Evolutionary conservation across 2,888 invertebrate species (phyloP), one percentile per base, ranked within the genome.

Genomic region (Ochropleura plecta): DNA sequence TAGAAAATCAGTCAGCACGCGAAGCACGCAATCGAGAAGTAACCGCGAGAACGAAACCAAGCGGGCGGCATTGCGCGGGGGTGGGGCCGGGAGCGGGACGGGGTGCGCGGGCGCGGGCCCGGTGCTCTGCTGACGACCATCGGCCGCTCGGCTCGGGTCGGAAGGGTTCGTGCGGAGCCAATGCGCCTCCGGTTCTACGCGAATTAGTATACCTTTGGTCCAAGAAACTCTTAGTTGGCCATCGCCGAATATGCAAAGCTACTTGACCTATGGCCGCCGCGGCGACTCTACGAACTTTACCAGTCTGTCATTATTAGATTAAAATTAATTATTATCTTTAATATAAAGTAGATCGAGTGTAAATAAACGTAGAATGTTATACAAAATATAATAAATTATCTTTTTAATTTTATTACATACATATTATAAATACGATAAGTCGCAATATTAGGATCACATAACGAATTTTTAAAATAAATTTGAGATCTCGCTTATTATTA

Each of bases 1-100:
- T 97, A 96, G 96, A 97, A 97, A 97, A 97, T 97, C 96, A 97
- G 96, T 96, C 96, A 96, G 96, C 96, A 96, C 96, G 96, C 96
- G 96, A 96, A 96, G 96, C 96, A 96, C 96, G 96, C 96, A 96
- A 96, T 96, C 96, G 96, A 96, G 96, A 96, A 96, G 96, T 96
- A 96, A 96, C 96, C 96, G 96, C 96, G 95, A 95, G 96, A 96
- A 96, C 93, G 93, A 95, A 96, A 96, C 93, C 94, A 96, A 96
- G 96, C 96, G 95, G 95, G 96, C 94, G 94, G 95, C 93, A 93
- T 93, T 92, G 93, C 92, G 93, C 93, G 92, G 93, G 88, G 82
- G 86, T 86, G 91, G 87, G 83, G 89, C 86, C 84, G 87, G 86
- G 86, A 85, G 88, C 87, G 86, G 86, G 88, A 86, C 81, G 84